Percentiles rank a stretch among this genome's conserved stretches.
Conservation (phyloP, 2,888 invertebrate genomes). For the Ptilodon capucinus region DNA sequence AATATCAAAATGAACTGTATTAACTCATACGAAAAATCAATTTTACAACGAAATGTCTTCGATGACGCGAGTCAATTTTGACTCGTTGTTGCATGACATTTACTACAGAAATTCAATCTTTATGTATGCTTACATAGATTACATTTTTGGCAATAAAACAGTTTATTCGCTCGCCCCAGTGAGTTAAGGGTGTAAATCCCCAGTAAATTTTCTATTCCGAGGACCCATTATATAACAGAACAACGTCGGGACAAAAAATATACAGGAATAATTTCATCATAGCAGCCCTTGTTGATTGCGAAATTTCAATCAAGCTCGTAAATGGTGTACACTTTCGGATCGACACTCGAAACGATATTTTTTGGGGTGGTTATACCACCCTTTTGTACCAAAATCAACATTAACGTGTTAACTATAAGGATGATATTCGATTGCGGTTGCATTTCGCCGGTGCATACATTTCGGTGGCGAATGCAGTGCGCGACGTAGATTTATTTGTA, state of each 20-base stretch:
- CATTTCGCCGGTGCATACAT: conserved; percentile 39
- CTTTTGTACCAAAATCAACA: not conserved
- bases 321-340: conserved; percentile 77
- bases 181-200: too few species aligned
- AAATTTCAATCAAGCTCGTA: conserved; percentile 81
- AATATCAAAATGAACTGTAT: too few species aligned
- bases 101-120: too few species aligned
- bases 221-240: conserved; percentile 71
- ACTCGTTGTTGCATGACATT: too few species aligned
- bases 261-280: conserved; percentile 80
- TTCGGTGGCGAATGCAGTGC: conserved; percentile 62
- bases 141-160: too few species aligned
- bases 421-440: conserved; percentile 21
- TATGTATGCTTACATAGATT: too few species aligned
- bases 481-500: conserved; percentile 79
- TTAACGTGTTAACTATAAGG: not conserved
- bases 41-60: too few species aligned
- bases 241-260: conserved; percentile 77
- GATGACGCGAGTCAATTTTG: too few species aligned
- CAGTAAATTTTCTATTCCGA: conserved; percentile 77
- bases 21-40: too few species aligned
- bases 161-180: too few species aligned
- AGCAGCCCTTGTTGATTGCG: conserved; percentile 77
- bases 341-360: conserved; percentile 76
- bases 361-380: conserved; percentile 64